Evolutionary conservation across 2,888 invertebrate species (phyloP).

Genomic region (Blastobasis adustella): DNA sequence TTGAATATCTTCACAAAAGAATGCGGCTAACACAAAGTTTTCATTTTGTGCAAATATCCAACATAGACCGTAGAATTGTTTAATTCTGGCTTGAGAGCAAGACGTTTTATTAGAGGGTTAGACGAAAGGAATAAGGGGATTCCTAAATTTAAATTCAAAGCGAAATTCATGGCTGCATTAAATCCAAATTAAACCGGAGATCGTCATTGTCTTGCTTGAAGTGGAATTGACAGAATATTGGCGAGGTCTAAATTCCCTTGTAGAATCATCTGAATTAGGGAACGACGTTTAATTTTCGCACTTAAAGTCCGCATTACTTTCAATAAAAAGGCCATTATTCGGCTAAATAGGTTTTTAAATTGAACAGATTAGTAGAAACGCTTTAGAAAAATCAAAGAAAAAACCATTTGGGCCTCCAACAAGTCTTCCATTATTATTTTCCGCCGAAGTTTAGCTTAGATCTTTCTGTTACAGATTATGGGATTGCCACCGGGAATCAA

Average conservation of each 20-base stretch:
- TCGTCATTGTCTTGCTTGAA: slow-evolving; percentile 1
- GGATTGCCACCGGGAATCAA: slow-evolving; percentile 87
- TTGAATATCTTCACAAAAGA: no score
- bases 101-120: background rate
- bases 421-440: no score
- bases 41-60: no score
- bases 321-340: no score
- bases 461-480: slow-evolving; percentile 81
- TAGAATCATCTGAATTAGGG: background rate
- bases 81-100: background rate
- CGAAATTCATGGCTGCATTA: slow-evolving; percentile 2
- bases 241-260: background rate
- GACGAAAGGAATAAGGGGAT: background rate
- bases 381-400: no score
- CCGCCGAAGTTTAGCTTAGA: background rate
- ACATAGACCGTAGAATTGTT: background rate
- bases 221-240: slow-evolving; percentile 4
- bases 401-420: no score
- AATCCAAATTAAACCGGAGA: slow-evolving; percentile 2
- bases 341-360: no score
- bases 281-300: background rate
- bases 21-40: no score
- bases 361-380: no score
- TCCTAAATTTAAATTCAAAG: slow-evolving; percentile 2
- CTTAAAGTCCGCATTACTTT: no score